These are phyloP conservation scores for Triplophysa siluroides DNA, from an alignment of 2,113 vertebrate genomes.

Conservation along the genomic window DNA sequence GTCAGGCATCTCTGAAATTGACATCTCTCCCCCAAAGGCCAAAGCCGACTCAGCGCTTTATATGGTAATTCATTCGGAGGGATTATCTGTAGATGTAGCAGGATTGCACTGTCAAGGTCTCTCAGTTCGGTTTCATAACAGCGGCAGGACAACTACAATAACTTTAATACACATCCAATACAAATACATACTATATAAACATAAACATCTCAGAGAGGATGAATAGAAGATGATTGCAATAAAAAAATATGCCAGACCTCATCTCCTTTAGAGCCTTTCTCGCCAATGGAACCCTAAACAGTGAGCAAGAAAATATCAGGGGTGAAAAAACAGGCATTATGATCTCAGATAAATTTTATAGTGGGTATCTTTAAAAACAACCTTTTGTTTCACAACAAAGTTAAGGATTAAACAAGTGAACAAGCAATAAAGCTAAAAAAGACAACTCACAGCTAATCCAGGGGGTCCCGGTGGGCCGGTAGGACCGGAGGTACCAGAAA, in stretches of 20 bases:
- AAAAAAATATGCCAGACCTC: constrained; percentile 70
- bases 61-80: constrained; percentile 17
- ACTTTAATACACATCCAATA: not conserved
- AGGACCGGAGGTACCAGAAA: constrained; percentile 73
- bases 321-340: constrained; percentile 14
- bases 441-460: constrained; percentile 81
- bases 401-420: not conserved
- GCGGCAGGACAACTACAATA: not conserved
- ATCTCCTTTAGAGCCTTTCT: constrained; percentile 88
- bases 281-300: constrained; percentile 79
- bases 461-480: constrained; percentile 79
- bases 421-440: not conserved
- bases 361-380: not conserved
- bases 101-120: constrained; percentile 9
- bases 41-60: constrained; percentile 25
- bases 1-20: constrained; percentile 26
- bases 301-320: not conserved
- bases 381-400: not conserved
- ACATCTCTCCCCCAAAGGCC: constrained; percentile 1
- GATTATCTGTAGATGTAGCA: constrained; percentile 38
- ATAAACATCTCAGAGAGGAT: constrained; percentile 33
- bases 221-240: constrained; percentile 55
- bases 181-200: constrained; percentile 8
- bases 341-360: not conserved
- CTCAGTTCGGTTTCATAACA: constrained; percentile 30